phyloP scores from a whole-genome alignment of 1,140 invertebrate genomes.

The Patella vulgata region DNA sequence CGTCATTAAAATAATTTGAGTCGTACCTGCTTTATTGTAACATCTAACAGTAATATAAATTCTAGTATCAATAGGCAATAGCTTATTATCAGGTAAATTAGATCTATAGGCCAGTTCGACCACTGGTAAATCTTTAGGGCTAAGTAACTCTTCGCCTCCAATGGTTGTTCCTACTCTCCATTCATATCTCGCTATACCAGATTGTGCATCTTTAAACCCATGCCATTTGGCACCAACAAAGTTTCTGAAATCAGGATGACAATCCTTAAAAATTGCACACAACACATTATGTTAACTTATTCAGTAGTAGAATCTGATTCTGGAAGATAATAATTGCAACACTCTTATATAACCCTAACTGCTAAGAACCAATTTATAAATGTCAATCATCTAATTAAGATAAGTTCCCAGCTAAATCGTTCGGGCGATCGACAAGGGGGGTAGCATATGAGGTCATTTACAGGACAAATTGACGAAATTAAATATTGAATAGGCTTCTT shows the following conservation, averaged over 20 bases:
- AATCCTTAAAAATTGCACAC: too few relatives aligned
- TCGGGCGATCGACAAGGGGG: too few relatives aligned
- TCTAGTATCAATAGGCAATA: conserved; percentile 20
- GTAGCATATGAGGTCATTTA: too few relatives aligned
- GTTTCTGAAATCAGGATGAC: conserved; percentile 27
- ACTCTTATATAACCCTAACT: too few relatives aligned
- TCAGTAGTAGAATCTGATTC: too few relatives aligned
- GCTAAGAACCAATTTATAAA: too few relatives aligned
- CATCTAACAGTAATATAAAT: conserved; percentile 41
- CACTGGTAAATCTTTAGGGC: conserved; percentile 16
- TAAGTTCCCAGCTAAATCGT: too few relatives aligned
- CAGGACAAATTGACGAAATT: too few relatives aligned
- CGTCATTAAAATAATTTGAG: not conserved
- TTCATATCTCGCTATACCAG: conserved; percentile 31
- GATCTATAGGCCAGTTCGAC: conserved; percentile 13
- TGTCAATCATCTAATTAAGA: too few relatives aligned
- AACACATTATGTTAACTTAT: too few relatives aligned
- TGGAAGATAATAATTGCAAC: too few relatives aligned
- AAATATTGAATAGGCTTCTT: too few relatives aligned
- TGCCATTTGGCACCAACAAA: conserved; percentile 36
- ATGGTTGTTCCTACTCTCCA: conserved; percentile 39
- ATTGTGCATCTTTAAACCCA: conserved; percentile 40
- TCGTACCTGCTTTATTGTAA: conserved; percentile 38
- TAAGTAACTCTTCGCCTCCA: conserved; percentile 32
- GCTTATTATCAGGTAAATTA: not conserved